A percentile compares a stretch with the other conserved stretches of the same genome.
Conservation (phyloP, 2,113 vertebrate species). For the Isichthys henryi region DNA sequence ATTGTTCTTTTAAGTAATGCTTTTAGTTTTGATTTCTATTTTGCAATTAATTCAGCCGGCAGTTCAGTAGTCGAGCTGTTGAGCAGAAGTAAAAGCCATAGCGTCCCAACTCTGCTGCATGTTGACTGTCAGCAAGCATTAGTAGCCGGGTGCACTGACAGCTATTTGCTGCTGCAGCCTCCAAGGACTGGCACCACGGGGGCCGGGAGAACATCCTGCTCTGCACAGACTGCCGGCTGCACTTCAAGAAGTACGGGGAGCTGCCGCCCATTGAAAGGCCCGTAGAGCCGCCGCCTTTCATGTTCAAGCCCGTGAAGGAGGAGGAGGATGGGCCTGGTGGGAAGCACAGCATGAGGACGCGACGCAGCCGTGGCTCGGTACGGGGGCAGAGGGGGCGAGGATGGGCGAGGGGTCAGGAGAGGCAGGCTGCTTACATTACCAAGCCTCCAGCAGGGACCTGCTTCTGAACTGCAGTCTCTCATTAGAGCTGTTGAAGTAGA, state of each 20-base stretch:
- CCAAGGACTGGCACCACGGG: constrained; percentile 94
- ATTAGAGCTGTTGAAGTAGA: background rate
- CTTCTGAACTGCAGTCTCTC: background rate
- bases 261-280: constrained; percentile 85
- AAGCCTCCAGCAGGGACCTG: background rate
- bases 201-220: constrained; percentile 81
- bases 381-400: constrained; percentile 39
- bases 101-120: background rate
- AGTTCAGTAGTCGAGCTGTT: background rate
- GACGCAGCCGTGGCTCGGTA: constrained; percentile 89
- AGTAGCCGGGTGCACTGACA: background rate
- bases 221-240: constrained; percentile 81
- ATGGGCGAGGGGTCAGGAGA: background rate
- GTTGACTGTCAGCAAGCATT: background rate
- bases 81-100: background rate
- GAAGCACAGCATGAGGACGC: constrained; percentile 97
- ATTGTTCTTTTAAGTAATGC: background rate
- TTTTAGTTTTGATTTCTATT: background rate
- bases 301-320: constrained; percentile 97
- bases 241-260: constrained; percentile 94
- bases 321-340: constrained; percentile 86
- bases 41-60: background rate
- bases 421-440: background rate
- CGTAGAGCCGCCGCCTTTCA: constrained; percentile 76
- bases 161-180: constrained; percentile 59